Evolutionary conservation across 2,888 invertebrate genomes (phyloP).

Genomic region (Hydropsyche betteni): DNA sequence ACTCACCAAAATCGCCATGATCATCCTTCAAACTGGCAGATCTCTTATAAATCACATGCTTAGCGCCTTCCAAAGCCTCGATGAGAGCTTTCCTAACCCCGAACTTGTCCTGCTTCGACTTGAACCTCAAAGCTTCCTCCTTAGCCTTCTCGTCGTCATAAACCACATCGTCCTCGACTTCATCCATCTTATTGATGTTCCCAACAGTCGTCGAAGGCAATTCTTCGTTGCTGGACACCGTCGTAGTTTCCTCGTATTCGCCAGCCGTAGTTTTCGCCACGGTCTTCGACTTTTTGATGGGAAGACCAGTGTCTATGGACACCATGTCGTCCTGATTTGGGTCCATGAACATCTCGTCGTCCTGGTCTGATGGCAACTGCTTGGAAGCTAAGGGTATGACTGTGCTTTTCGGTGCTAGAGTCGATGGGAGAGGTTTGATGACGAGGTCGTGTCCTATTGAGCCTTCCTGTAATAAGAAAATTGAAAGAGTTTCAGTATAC

Average conservation of each 20-base stretch:
- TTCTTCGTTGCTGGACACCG: neutral
- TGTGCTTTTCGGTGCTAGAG: constrained; percentile 63
- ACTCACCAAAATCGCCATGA: constrained; percentile 84
- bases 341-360: constrained; percentile 79
- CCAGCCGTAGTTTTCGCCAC: constrained; percentile 19
- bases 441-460: constrained; percentile 90
- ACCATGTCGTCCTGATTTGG: constrained; percentile 71
- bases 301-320: constrained; percentile 71
- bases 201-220: neutral
- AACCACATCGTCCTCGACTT: constrained; percentile 52
- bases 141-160: constrained; percentile 53
- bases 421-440: constrained; percentile 84
- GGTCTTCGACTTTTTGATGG: constrained; percentile 58
- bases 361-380: constrained; percentile 58
- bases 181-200: constrained; percentile 52
- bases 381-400: constrained; percentile 44
- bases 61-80: constrained; percentile 64
- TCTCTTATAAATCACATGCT: constrained; percentile 80
- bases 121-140: constrained; percentile 49
- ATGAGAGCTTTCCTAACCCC: constrained; percentile 46
- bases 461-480: constrained; percentile 75
- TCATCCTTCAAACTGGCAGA: constrained; percentile 59
- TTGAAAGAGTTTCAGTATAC: neutral
- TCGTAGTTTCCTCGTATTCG: neutral
- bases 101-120: constrained; percentile 53